Percentiles rank a stretch among this genome's conserved stretches.
Conservation (phyloP, 2,113 vertebrate genomes). For the Percopsis transmontana region DNA sequence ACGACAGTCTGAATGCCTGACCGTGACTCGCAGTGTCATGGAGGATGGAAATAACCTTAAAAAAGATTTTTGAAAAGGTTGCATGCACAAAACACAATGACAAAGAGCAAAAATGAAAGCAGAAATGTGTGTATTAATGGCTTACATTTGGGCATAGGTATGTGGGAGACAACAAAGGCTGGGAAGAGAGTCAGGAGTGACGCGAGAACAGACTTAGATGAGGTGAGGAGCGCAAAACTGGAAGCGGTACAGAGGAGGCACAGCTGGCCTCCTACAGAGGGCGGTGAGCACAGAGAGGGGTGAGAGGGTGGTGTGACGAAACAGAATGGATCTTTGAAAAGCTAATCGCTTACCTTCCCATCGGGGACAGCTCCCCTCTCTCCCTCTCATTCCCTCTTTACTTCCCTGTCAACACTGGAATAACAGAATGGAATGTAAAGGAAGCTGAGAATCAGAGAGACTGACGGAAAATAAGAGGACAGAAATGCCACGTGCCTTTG, state of each 20-base stretch:
- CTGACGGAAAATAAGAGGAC: conserved; percentile 68
- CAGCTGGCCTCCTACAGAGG: conserved; percentile 59
- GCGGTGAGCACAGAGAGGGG: conserved; percentile 50
- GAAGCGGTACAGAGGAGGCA: conserved; percentile 49
- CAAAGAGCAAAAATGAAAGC: too few relatives aligned
- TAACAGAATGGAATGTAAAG: conserved; percentile 73
- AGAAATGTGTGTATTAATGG: too few relatives aligned
- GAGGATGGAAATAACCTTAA: too few relatives aligned
- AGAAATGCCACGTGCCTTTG: conserved; percentile 54
- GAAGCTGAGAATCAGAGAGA: conserved; percentile 68
- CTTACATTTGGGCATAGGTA: too few relatives aligned
- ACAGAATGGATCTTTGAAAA: conserved; percentile 70
- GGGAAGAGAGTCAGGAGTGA: conserved; percentile 27
- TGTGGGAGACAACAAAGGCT: too few relatives aligned
- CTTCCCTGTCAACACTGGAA: conserved; percentile 49
- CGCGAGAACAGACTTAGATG: conserved; percentile 42
- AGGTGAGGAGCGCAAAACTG: conserved; percentile 33
- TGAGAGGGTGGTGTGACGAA: conserved; percentile 67
- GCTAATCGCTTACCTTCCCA: conserved; percentile 72
- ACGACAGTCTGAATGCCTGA: too few relatives aligned
- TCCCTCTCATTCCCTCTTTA: conserved; percentile 24
- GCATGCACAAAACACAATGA: too few relatives aligned
- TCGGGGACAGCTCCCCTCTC: conserved; percentile 65
- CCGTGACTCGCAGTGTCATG: too few relatives aligned
- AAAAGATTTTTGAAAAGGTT: too few relatives aligned